Evolutionary conservation across 2,797 vertebrate species (phyloP), one percentile per base, ranked within the genome.

Genomic region (Acanthurus tractus): DNA sequence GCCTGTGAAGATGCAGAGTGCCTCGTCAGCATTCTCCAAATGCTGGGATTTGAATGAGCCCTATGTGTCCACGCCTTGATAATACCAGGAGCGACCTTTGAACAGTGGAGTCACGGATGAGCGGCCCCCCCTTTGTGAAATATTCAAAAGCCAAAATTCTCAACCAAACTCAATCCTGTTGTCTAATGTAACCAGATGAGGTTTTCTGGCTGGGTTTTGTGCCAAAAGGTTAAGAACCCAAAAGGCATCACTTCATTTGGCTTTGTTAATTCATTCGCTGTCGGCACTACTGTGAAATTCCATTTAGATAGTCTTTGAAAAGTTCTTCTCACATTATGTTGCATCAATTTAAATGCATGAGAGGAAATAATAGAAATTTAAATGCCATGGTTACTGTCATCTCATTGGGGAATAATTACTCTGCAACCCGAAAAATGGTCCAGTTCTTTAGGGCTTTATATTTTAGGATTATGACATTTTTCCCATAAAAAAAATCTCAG

Each of bases 251-350:
- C 81, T 69, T 88, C 72, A 62, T 74, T 88, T 83, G 59, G 72
- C 45, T 76, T 53, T 55, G 72, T 73, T 91, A 85, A 88, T 92
- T 86, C 75, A 81, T 92, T 84, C 86, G 70, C 56, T 70, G 55
- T 70, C 18, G 15, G 67, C 25, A 36, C 70, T 70, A 65, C 80
- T 86, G 85, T 83, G 85, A 91, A 86, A 89, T 74, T 84, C 59
- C 29, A 88, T 89, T 89, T 81, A 72, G 75, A 83, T 49, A 56
- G 62, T 71, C 70, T 74, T 88, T 78, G 46, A 29, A 79, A 63
- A 80, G n/a, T 88, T 83, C 65, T 65, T 82, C 70, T 76, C 73
- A 80, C 79, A 87, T 88, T 76, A 69, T 62, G 74, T 74, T 44
- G 40, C 70, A 65, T 82, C 79, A 71, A 78, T 89, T 89, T 82